Conservation (phyloP, 2,113 vertebrate genomes). For the Anser brachyrhynchus region DNA sequence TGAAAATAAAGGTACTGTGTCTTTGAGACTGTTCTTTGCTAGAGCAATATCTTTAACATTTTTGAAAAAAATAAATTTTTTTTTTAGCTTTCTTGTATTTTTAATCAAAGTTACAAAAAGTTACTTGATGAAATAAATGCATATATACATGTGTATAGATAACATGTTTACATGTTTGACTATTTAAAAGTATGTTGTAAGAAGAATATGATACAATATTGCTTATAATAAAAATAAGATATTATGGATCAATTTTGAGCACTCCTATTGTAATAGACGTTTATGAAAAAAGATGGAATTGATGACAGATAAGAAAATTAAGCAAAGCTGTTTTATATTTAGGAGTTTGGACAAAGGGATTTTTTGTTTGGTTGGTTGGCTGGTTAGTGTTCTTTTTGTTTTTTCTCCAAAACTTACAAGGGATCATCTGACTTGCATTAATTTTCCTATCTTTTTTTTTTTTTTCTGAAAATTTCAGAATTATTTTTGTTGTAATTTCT, state of each 20-base stretch:
- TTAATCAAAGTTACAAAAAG: neutral
- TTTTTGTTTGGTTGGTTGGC: neutral
- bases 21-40: neutral
- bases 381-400: neutral
- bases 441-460: neutral
- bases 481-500: neutral
- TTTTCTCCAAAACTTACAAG: neutral
- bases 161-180: neutral
- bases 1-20: conserved; percentile 90
- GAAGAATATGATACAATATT: neutral
- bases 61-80: neutral
- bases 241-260: neutral
- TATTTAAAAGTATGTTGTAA: neutral
- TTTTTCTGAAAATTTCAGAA: neutral
- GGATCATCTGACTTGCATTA: neutral
- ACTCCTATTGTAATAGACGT: neutral
- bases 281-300: conserved; percentile 35
- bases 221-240: neutral
- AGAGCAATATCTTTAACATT: neutral
- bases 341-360: conserved; percentile 1
- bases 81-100: neutral
- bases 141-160: neutral
- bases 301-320: conserved; percentile 62
- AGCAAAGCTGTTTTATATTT: conserved; percentile 42
- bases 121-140: neutral